A percentile compares a stretch with the other conserved stretches of the same genome.
Conservation (phyloP, 2,797 vertebrate species). For the Perodicticus potto region DNA sequence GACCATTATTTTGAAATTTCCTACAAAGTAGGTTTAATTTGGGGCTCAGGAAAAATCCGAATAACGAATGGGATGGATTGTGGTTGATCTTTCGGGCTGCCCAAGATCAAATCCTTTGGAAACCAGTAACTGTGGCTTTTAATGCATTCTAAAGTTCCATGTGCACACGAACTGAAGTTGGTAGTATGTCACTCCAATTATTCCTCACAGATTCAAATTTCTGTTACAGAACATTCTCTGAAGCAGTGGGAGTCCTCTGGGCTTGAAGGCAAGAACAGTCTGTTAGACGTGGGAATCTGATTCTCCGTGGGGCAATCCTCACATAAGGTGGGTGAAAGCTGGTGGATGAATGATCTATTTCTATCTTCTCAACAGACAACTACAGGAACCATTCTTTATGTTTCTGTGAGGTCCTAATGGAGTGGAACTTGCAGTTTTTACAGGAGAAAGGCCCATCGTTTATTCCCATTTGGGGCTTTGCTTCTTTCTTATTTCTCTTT, state of each 20-base stretch:
- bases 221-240: neutral
- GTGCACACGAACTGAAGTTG: neutral
- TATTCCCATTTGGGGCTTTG: neutral
- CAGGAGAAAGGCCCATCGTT: neutral
- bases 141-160: neutral
- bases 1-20: neutral
- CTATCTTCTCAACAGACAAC: neutral
- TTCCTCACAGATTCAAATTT: neutral
- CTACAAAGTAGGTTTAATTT: neutral
- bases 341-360: neutral
- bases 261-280: neutral
- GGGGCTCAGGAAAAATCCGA: neutral
- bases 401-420: neutral
- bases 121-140: neutral
- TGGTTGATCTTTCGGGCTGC: neutral
- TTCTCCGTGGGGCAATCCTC: neutral
- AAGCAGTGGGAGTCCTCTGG: neutral
- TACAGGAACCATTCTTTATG: neutral
- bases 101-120: neutral
- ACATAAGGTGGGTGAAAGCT: neutral
- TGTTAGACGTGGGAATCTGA: accelerated
- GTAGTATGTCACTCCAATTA: neutral
- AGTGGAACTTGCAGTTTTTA: neutral
- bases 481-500: neutral
- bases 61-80: no score